Percentiles rank a stretch among this genome's conserved stretches.
phyloP scores from a whole-genome alignment of 1,140 invertebrate genomes.

The Stratiolaelaps scimitus region DNA sequence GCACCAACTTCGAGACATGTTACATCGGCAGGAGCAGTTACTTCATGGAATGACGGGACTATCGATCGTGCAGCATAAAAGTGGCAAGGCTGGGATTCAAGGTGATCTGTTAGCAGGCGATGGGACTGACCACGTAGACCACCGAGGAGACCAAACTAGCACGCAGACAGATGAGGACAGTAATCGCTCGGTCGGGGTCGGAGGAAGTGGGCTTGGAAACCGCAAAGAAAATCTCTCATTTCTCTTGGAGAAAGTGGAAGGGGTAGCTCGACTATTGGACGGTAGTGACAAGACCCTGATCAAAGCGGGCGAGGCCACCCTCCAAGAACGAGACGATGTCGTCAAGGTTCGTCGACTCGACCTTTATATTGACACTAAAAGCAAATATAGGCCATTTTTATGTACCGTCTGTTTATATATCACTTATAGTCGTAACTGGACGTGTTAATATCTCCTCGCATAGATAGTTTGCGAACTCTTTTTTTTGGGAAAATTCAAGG shows the following conservation, averaged over 20 bases:
- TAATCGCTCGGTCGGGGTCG: conserved; percentile 11
- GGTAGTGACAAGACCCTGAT: conserved; percentile 19
- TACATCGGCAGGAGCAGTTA: conserved; percentile 81
- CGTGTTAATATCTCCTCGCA: too few species aligned
- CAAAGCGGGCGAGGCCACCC: background rate
- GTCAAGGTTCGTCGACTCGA: background rate
- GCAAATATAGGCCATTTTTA: too few species aligned
- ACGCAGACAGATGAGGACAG: conserved; percentile 38
- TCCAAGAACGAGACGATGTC: conserved; percentile 4
- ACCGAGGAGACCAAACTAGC: conserved; percentile 38
- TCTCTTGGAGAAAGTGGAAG: conserved; percentile 74
- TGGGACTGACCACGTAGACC: conserved; percentile 49
- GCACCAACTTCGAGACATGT: conserved; percentile 88
- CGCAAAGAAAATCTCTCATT: conserved; percentile 58
- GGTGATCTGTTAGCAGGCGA: conserved; percentile 40
- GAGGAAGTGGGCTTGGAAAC: conserved; percentile 30
- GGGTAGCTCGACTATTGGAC: conserved; percentile 51
- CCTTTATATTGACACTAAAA: too few species aligned
- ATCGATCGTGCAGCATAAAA: conserved; percentile 54
- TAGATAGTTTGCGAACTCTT: too few species aligned
- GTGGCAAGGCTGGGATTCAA: conserved; percentile 33
- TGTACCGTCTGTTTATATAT: too few species aligned
- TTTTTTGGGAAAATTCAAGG: too few species aligned
- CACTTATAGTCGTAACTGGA: too few species aligned
- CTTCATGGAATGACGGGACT: conserved; percentile 63